Evolutionary conservation across 1,140 invertebrate genomes (phyloP).

Genomic region (Musca vetustissima): DNA sequence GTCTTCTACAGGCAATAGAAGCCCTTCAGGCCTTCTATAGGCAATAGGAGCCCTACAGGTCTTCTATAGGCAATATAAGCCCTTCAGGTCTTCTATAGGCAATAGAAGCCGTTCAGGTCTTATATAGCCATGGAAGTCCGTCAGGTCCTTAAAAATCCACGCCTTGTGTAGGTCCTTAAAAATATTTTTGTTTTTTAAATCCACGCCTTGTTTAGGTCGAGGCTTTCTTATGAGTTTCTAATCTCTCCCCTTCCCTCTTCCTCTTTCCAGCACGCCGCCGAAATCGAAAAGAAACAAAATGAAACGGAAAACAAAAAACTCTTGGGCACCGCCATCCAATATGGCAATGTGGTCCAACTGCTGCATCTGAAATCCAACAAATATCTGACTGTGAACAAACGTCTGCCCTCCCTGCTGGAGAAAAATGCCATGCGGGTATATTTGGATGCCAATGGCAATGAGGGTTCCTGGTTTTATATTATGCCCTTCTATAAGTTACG

Average conservation of each 20-base stretch:
- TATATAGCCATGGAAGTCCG: too few species aligned
- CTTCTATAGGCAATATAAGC: too few species aligned
- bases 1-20: too few species aligned
- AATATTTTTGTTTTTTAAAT: too few species aligned
- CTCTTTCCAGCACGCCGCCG: slow-evolving; percentile 85
- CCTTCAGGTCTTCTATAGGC: too few species aligned
- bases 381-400: slow-evolving; percentile 97
- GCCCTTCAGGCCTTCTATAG: too few species aligned
- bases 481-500: slow-evolving; percentile 98
- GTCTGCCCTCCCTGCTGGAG: slow-evolving; percentile 92
- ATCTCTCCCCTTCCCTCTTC: slow-evolving; percentile 40
- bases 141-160: too few species aligned
- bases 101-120: too few species aligned
- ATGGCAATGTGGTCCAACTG: slow-evolving; percentile 94
- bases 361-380: slow-evolving; percentile 99
- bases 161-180: too few species aligned
- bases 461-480: slow-evolving; percentile 99
- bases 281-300: slow-evolving; percentile 98
- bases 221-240: too few species aligned
- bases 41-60: too few species aligned
- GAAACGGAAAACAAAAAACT: slow-evolving; percentile 94
- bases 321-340: slow-evolving; percentile 88
- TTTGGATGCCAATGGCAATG: slow-evolving; percentile 94
- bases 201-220: too few species aligned
- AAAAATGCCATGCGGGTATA: slow-evolving; percentile 99